Conservation (phyloP, 2,113 vertebrate genomes). For the Kobus ellipsiprymnus region DNA sequence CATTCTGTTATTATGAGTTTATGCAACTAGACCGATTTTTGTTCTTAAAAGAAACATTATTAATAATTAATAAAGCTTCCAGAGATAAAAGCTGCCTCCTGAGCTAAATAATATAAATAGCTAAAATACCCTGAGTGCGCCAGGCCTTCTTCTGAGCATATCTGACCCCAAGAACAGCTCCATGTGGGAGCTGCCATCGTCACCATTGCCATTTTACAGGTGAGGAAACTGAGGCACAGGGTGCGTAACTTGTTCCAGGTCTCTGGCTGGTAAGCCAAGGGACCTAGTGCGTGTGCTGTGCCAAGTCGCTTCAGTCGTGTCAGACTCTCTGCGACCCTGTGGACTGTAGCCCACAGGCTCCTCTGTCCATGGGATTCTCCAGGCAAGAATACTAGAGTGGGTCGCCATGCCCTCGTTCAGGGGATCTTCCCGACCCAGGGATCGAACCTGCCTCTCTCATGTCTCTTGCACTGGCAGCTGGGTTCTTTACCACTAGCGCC, state of each 20-base stretch:
- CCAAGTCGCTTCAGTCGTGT: rapidly evolving
- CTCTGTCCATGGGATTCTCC: background rate
- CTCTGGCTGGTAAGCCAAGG: background rate
- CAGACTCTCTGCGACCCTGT: background rate
- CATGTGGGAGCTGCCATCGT: background rate
- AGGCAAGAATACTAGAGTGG: background rate
- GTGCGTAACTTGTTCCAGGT: background rate
- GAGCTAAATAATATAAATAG: slow-evolving; percentile 56
- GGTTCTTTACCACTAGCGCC: background rate
- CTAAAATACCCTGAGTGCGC: background rate
- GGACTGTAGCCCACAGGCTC: background rate
- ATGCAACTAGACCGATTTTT: slow-evolving; percentile 35
- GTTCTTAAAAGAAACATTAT: slow-evolving; percentile 59
- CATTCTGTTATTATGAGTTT: slow-evolving; percentile 40
- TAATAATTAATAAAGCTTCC: slow-evolving; percentile 65
- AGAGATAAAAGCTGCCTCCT: slow-evolving; percentile 56
- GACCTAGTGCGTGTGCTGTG: background rate
- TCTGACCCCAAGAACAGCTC: background rate
- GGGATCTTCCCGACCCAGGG: background rate
- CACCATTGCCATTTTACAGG: background rate
- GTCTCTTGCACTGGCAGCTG: background rate
- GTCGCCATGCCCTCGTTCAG: background rate
- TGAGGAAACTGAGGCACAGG: background rate
- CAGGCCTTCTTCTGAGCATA: background rate
- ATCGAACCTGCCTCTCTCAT: rapidly evolving